Conservation (phyloP, 2,797 vertebrate genomes). For the Bradypodion pumilum region DNA sequence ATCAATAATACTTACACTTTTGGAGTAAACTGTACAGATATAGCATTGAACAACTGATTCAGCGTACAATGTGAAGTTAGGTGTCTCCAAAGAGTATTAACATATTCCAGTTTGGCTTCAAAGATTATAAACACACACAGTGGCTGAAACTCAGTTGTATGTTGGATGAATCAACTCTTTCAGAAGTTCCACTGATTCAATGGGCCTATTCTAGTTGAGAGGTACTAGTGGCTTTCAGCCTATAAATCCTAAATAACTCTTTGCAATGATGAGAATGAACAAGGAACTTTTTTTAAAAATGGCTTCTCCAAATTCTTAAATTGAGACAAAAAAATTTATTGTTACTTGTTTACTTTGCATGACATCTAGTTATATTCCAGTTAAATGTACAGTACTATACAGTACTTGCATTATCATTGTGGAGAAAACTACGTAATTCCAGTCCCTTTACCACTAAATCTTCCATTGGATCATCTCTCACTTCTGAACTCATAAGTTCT, state of each 20-base stretch:
- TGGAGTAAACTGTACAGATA: too few relatives aligned
- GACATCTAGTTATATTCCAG: not conserved
- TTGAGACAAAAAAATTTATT: not conserved
- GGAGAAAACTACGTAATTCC: not conserved
- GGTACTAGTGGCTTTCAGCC: not conserved
- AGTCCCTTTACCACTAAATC: conserved; percentile 6
- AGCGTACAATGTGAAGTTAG: too few relatives aligned
- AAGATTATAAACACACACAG: too few relatives aligned
- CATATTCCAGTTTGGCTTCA: too few relatives aligned
- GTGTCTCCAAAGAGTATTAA: too few relatives aligned
- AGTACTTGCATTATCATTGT: not conserved
- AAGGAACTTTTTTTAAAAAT: not conserved
- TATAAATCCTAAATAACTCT: not conserved
- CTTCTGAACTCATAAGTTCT: not conserved
- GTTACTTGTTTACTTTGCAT: not conserved
- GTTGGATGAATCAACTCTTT: too few relatives aligned
- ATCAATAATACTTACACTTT: too few relatives aligned
- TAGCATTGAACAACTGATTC: too few relatives aligned
- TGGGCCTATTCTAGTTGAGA: too few relatives aligned
- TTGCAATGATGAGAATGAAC: not conserved
- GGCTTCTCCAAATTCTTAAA: not conserved
- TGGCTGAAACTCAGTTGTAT: too few relatives aligned
- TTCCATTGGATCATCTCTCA: not conserved
- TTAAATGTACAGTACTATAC: not conserved
- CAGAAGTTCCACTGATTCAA: too few relatives aligned